Evolutionary conservation across 2,888 invertebrate genomes (phyloP), one percentile per base, ranked within the genome.

Genomic region (Lamellibrachia satsuma): DNA sequence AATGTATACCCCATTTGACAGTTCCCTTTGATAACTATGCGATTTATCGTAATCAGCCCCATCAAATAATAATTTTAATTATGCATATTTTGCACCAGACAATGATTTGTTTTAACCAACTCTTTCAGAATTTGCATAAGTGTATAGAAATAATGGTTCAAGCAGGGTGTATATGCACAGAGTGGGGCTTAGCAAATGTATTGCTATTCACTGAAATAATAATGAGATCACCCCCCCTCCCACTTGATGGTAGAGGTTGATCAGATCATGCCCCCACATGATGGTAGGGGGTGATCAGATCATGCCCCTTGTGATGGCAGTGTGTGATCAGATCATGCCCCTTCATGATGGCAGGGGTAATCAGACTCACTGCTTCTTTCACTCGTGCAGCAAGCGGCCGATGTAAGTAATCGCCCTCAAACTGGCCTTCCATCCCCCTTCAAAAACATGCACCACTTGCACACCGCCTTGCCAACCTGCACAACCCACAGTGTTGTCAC

Each of bases 301-400:
- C 91, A 39, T 39, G 91, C 39, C 91, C 11, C 39, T 7, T 51
- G n/a, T 39, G 39, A 39, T n/a, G n/a, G 15, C 90, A 75, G 90
- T 1, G 90, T 90, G 15, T 15, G 90, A 90, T 27, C 90, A 90
- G 27, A 39, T 91, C 91, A 39, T 39, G 91, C 39, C 91, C 11
- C 39, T 7, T 51, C 90, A 90, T 39, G 39, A 39, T 39, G 39
- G 39, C 39, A 1, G 39, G 39, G 90, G 15, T 15, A n/a, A 90
- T 27, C 90, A 90, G 27, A 39, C 91, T 91, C 55, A 22, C 90
- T 75, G 75, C 75, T 75, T 75, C 90, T 90, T 55, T 90, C 92
- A 55, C 57, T 92, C 90, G n/a, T 75, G 93, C 93, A 93, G 93
- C 93, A 15, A 93, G 93, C 92, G 93, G 93, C 91, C 92, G 93